These are phyloP conservation scores for Loriculus beryllinus DNA, from an alignment of 2,797 vertebrate species.

Conservation along the genomic window DNA sequence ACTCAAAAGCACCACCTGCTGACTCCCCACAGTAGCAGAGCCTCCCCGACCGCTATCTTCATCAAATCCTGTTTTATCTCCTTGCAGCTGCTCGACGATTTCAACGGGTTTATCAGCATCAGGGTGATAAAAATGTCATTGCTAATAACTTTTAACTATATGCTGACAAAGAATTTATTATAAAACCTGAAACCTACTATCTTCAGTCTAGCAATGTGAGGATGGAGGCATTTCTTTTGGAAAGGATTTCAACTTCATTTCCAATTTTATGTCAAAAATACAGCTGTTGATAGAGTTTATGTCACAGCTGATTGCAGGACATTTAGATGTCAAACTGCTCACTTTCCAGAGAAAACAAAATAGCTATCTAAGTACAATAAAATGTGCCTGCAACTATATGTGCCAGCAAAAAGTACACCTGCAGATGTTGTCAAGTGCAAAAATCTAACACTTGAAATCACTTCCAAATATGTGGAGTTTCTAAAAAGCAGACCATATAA, in stretches of 20 bases:
- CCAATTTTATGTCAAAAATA: not conserved
- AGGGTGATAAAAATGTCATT: not conserved
- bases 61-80: not conserved
- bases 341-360: constrained; percentile 17
- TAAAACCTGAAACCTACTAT: not conserved
- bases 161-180: not conserved
- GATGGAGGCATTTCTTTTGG: not conserved
- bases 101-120: not conserved
- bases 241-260: not conserved
- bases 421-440: not conserved
- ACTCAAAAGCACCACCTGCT: constrained; percentile 40
- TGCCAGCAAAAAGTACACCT: constrained; percentile 20
- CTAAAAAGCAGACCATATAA: not conserved
- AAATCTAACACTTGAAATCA: not conserved
- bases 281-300: not conserved
- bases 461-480: not conserved
- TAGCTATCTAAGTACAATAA: constrained; percentile 1
- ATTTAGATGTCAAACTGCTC: not conserved
- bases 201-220: not conserved
- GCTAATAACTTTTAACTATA: not conserved
- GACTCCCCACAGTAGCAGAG: not conserved
- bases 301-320: not conserved
- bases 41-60: not conserved
- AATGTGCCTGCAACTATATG: not conserved
- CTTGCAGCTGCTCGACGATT: not conserved